These are phyloP conservation scores for Ophion ventricosus DNA, from an alignment of 2,888 invertebrate genomes.

Conservation along the genomic window DNA sequence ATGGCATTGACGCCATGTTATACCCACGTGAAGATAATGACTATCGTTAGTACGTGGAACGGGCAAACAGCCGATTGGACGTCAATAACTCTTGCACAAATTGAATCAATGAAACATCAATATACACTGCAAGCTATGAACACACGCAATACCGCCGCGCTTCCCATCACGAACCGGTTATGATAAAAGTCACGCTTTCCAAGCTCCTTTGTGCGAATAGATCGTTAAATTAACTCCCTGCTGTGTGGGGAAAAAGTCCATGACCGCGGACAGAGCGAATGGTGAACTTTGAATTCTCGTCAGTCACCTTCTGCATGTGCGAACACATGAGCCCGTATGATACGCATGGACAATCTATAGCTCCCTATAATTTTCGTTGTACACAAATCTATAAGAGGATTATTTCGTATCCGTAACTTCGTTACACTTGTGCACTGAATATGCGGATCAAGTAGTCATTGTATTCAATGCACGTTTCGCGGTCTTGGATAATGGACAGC, in stretches of 20 bases:
- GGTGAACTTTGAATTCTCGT: constrained; percentile 29
- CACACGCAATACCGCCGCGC: background rate
- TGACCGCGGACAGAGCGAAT: background rate
- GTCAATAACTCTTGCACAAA: constrained; percentile 16
- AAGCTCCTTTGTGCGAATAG: constrained; percentile 31
- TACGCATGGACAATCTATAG: background rate
- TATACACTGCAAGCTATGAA: constrained; percentile 9
- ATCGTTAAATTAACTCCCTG: constrained; percentile 9
- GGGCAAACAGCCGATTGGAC: constrained; percentile 52
- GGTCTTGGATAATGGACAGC: background rate
- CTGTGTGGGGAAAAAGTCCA: background rate
- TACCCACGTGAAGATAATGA: constrained; percentile 66
- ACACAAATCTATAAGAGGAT: background rate
- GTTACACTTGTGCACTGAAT: too few species aligned
- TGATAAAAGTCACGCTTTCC: background rate
- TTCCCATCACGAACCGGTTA: constrained; percentile 7
- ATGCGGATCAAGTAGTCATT: too few species aligned
- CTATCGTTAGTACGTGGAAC: constrained; percentile 53
- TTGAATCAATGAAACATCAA: constrained; percentile 49
- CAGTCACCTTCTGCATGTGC: background rate
- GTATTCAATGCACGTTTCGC: background rate
- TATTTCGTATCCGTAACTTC: background rate
- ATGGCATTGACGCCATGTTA: background rate
- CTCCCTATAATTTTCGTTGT: constrained; percentile 2
- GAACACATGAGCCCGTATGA: background rate